Evolutionary conservation across 2,888 invertebrate genomes (phyloP), one percentile per base, ranked within the genome.

Genomic region (Proisotoma minuta): DNA sequence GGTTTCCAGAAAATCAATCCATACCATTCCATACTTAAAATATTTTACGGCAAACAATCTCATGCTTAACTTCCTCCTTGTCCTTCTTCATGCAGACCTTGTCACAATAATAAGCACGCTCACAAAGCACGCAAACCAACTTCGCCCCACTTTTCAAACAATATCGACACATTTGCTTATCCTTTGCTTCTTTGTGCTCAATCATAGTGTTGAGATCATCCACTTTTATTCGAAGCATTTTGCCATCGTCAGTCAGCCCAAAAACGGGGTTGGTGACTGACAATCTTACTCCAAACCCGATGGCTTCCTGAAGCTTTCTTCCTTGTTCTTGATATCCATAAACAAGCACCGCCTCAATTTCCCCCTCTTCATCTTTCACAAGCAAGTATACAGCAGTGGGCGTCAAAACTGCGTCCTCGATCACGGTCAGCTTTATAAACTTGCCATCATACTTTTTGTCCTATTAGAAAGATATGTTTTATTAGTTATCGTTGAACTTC

Each of bases 211-310:
- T 8, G 12, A 29, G 27, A 20, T 52, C 52, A 20, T 52, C 52
- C 23, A 52, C n/a, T n/a, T n/a, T n/a, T n/a, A n/a, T n/a, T n/a
- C n/a, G n/a, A n/a, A n/a, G n/a, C n/a, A n/a, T n/a, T n/a, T n/a
- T n/a, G n/a, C n/a, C n/a, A n/a, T n/a, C n/a, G n/a, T n/a, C n/a
- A n/a, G n/a, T n/a, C n/a, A n/a, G n/a, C n/a, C n/a, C n/a, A n/a
- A n/a, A n/a, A n/a, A n/a, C n/a, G n/a, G n/a, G n/a, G n/a, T n/a
- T n/a, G n/a, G n/a, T n/a, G n/a, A n/a, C n/a, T n/a, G n/a, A n/a
- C n/a, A n/a, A n/a, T n/a, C n/a, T n/a, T n/a, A n/a, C n/a, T 12
- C 65, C 65, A 26, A 34, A 57, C 20, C 53, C 53, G 22, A 65
- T 10, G 1, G 23, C 47, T 2, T 60, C 34, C 12, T 54, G 50